These are phyloP conservation scores for Chalcis sispes DNA, from an alignment of 2,888 invertebrate genomes.

Conservation along the genomic window DNA sequence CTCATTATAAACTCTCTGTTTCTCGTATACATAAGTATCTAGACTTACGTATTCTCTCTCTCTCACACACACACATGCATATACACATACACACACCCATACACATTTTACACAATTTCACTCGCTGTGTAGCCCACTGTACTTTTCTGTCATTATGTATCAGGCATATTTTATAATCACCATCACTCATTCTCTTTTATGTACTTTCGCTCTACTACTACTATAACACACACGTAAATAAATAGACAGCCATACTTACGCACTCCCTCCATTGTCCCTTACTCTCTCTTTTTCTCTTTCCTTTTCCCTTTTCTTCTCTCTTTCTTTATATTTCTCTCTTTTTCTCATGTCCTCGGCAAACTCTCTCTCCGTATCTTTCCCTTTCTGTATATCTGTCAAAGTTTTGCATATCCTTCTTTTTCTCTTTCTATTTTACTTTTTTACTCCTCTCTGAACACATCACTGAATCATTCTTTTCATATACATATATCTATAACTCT, in stretches of 20 bases:
- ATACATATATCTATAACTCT: neutral
- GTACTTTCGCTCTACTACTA: neutral
- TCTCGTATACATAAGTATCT: slow-evolving; percentile 1
- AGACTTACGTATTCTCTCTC: neutral
- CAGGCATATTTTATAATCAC: slow-evolving; percentile 48
- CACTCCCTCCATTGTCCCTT: slow-evolving; percentile 4
- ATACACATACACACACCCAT: neutral
- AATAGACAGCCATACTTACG: neutral
- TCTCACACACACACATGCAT: neutral
- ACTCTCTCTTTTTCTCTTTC: slow-evolving; percentile 6
- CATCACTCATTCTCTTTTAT: slow-evolving; percentile 45
- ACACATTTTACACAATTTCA: neutral
- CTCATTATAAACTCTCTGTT: slow-evolving; percentile 37
- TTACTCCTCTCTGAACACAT: slow-evolving; percentile 37
- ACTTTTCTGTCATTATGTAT: slow-evolving; percentile 46
- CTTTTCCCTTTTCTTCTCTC: slow-evolving; percentile 1
- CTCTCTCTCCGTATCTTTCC: neutral
- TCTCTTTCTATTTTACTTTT: neutral
- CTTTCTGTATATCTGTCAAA: slow-evolving; percentile 8
- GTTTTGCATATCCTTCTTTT: no score
- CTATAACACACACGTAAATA: neutral
- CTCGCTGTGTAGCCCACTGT: slow-evolving; percentile 17
- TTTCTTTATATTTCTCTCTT: slow-evolving; percentile 15
- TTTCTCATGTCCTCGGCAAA: no score
- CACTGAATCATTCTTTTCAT: neutral